Conservation (phyloP, 2,113 vertebrate genomes). For the human (Homo sapiens) region DNA sequence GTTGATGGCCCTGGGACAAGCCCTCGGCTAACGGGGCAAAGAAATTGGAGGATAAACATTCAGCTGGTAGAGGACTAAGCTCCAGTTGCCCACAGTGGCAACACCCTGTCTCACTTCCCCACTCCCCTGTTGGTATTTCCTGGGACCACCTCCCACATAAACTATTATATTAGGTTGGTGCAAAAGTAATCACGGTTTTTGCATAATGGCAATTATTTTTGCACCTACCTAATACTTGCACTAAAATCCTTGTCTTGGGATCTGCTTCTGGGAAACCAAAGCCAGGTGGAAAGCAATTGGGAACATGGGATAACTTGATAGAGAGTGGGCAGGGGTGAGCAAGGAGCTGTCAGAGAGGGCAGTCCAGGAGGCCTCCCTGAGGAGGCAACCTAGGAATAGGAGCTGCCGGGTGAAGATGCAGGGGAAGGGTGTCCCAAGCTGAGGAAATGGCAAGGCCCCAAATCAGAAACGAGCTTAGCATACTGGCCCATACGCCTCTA, state of each 20-base stretch:
- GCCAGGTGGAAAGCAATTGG: background rate
- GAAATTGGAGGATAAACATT: background rate
- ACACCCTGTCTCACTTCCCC: background rate
- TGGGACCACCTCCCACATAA: background rate
- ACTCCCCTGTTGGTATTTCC: background rate
- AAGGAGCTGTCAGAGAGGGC: background rate
- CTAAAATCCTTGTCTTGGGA: background rate
- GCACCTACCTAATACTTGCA: background rate
- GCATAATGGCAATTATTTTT: no score
- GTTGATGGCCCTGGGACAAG: fast-evolving
- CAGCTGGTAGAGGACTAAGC: background rate
- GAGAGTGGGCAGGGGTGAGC: no score
- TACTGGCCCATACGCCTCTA: background rate
- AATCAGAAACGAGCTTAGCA: background rate
- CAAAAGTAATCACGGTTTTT: no score
- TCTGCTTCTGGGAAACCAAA: background rate
- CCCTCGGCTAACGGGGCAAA: background rate
- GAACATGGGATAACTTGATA: background rate
- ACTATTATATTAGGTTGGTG: no score
- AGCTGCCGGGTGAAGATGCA: background rate
- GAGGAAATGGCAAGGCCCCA: no score
- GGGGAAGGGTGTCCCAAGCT: background rate
- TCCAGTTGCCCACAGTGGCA: background rate
- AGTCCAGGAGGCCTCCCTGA: background rate
- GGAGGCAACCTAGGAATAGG: background rate